Base-by-base conservation (phyloP, 1,140 invertebrate genomes). In the Cryptotermes secundus region DNA sequence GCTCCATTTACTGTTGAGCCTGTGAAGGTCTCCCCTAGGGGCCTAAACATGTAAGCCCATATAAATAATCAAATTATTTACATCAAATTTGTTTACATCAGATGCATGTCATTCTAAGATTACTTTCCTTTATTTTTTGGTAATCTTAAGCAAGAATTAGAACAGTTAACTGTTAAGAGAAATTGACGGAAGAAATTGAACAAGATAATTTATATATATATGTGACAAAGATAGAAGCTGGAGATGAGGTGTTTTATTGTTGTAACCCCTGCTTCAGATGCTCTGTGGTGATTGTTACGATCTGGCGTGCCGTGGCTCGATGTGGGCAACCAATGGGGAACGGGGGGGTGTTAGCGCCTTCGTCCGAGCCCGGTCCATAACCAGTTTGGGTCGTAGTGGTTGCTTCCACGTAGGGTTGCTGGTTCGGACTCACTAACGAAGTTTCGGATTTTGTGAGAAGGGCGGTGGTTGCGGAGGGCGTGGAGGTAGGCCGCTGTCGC, bases 381-480 rank as follows among this genome's bases (percentile, higher is more conserved):
- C 42, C 86, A 85, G 79, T 86, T 85, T 9, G 87, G 87, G 72
- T 87, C 87, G 65, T 87, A 86, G 38, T 85, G 82, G 65, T 87
- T 87, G 59, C 85, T 86, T 34, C 85, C 83, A n/a, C 87, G 85
- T 34, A 86, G 80, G n/a, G 83, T 84, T 9, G 84, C 85, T 9
- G 86, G 85, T 53, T 87, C 87, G 6, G 85, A 80, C 14, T 86
- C 86, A 34, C 86, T 85, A 6, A 87, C 87, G 45, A 87, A 87
- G 81, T 86, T 87, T 9, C 87, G 85, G 12, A 87, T 87, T 82
- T 87, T 87, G 84, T 87, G 85, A 35, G 87, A 87, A 31, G 87
- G 86, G 24, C 86, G 53, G 34, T 87, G 87, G 79, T 86, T 87
- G 42, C 86, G 83, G 49, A 87, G 83, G 9, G 85, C 86, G 59